Evolutionary conservation across 2,888 invertebrate species (phyloP), one percentile per base, ranked within the genome.

Genomic region (Ichneumon xanthorius): DNA sequence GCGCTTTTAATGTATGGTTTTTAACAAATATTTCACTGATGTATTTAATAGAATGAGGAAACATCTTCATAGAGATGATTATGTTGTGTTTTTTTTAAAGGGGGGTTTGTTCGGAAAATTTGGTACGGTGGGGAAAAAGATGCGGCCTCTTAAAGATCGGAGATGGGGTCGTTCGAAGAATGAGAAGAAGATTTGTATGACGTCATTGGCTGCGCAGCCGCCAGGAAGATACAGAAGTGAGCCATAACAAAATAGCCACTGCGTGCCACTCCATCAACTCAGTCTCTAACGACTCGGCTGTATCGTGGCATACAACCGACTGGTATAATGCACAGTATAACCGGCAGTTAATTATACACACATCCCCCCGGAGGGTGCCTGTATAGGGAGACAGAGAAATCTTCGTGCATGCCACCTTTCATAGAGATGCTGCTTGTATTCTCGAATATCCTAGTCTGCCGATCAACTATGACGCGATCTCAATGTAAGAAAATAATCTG

Each of bases 261-360:
- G 89, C 88, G 82, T 83, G 88, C 87, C 84, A 88, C 81, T 89
- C 89, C 89, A 90, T 91, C 89, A 89, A 89, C 68, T 81, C 80
- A 75, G 68, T 30, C 71, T 19, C 65, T 53, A 80, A 80, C 79
- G 79, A 79, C 79, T 80, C 71, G 33, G 26, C 50, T 26, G 26
- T 63, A 53, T 58, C 58, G 76, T 58, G 40, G 30, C 7, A 16
- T 50, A 65, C 65, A 65, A 19, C 14, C 63, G 33, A 19, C 75
- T 40, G 40, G 19, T 80, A 72, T 53, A 80, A 63, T 80, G 40
- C 71, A 65, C 40, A 48, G 63, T 80, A 53, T 61, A 80, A 37
- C 79, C 50, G 48, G 65, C 72, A 50, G 72, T 80, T 80, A 72
- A 72, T 80, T 72, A 80, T 72, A 80, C 65, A 80, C 63, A 80